Percentiles rank a stretch among this genome's conserved stretches.
These are phyloP conservation scores for Drosophila baimaii DNA, from an alignment of 1,140 invertebrate genomes.

Conservation along the genomic window DNA sequence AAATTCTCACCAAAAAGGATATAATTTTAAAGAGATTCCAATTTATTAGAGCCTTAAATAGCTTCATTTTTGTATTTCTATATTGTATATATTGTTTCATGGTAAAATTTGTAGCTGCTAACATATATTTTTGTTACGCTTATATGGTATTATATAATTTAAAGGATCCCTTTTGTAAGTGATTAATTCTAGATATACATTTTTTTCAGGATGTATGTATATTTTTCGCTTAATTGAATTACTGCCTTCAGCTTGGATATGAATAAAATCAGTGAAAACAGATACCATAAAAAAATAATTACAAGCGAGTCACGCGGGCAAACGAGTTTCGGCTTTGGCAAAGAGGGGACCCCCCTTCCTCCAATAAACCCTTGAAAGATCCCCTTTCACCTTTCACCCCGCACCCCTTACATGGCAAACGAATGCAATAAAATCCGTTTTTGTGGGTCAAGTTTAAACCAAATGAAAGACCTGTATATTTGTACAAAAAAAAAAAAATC, in stretches of 20 bases:
- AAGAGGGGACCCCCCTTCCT: background rate
- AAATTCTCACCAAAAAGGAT: too few relatives aligned
- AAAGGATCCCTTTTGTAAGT: background rate
- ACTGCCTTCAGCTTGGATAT: conserved; percentile 1
- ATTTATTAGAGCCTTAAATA: too few relatives aligned
- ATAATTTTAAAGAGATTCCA: too few relatives aligned
- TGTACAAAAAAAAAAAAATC: background rate
- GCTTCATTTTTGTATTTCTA: too few relatives aligned
- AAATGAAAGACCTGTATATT: conserved; percentile 37
- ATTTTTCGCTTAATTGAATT: conserved; percentile 26
- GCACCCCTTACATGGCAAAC: conserved; percentile 21
- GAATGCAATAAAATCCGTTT: conserved; percentile 46
- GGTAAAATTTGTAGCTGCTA: too few relatives aligned
- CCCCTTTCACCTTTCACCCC: conserved; percentile 7
- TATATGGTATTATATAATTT: background rate
- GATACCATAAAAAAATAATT: conserved; percentile 39
- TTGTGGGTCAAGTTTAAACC: conserved; percentile 76
- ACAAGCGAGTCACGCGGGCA: conserved; percentile 18
- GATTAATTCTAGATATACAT: background rate
- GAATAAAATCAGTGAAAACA: conserved; percentile 31
- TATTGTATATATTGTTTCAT: too few relatives aligned
- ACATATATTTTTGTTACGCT: too few relatives aligned
- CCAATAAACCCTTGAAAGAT: background rate
- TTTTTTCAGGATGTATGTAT: background rate
- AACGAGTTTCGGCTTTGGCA: conserved; percentile 12